Base-by-base conservation (phyloP, 1,140 invertebrate genomes). In the Zaprionus gabonicus region DNA sequence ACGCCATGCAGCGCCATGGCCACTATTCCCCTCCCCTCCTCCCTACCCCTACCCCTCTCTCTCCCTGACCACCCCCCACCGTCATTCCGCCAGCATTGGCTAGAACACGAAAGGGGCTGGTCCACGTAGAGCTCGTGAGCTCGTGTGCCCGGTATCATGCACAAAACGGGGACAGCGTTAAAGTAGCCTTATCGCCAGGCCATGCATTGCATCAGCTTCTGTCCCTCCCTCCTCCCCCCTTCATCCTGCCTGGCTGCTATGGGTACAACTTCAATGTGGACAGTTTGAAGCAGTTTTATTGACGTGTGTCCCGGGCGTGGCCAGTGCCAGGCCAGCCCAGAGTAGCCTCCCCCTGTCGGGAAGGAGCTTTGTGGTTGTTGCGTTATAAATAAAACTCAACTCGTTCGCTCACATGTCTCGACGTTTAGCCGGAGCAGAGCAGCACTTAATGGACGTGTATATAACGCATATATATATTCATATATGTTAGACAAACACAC, bases 201-300 rank as follows among this genome's bases (percentile, higher is more conserved):
- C 76, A 76, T 72, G 63, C 79, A 78, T 71, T 64, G 67, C 79
- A 62, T 65, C 71, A 65, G 60, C 66, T 58, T 17, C 73, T 66
- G 36, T n/a, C 9, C 25, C 23, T 31, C 17, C 4, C 28, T 20
- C 13, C 51, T 9, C 44, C 60, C 25, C 5, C 9, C 38, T 51
- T n/a, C 25, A 12, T 2, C 17, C 36, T 25, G n/a, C 3, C 31
- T 34, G 0, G 9, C 9, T 34, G 31, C 31, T 41, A 7, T 10
- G 36, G 55, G 36, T 56, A 23, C 59, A 25, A 55, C 72, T 76
- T 78, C 78, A 81, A 85, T 84, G 85, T 90, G 81, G 85, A 90
- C 85, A 85, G 79, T 84, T 90, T 90, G 79, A 82, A 90, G 85
- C 82, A 90, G 72, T 90, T 90, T 88, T 87, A 87, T 87, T 87